Percentiles rank a stretch among this genome's conserved stretches.
Evolutionary conservation across 92 coral and sea anemone genomes (phyloP).

Genomic region (Paramuricea clavata): DNA sequence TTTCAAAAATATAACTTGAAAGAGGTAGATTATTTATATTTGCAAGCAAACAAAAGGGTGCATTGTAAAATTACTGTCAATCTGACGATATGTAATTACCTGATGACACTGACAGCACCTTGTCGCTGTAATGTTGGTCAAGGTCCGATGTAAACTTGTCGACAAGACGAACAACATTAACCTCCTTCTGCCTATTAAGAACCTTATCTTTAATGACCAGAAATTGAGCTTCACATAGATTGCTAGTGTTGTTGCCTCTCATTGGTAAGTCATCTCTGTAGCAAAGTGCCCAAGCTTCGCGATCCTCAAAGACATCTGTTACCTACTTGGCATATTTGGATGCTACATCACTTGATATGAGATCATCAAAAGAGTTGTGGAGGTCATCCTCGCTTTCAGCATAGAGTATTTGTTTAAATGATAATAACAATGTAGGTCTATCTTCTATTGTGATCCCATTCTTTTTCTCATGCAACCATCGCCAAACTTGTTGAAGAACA

Average conservation of each 20-base stretch:
- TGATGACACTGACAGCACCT: too few species aligned
- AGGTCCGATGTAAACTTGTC: too few species aligned
- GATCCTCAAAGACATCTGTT: constrained; percentile 36
- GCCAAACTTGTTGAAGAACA: constrained; percentile 29
- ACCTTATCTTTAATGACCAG: constrained; percentile 42
- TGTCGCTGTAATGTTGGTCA: too few species aligned
- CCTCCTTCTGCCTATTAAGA: too few species aligned
- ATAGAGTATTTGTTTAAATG: neutral
- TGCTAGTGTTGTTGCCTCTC: constrained; percentile 41
- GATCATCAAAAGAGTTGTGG: neutral
- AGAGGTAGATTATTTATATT: too few species aligned
- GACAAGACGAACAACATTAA: too few species aligned
- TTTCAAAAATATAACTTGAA: too few species aligned
- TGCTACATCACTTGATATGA: neutral
- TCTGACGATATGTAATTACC: too few species aligned
- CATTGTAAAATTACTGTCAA: too few species aligned
- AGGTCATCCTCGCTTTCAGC: neutral
- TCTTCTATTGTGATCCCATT: too few species aligned
- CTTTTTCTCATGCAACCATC: constrained; percentile 24
- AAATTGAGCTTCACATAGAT: constrained; percentile 36
- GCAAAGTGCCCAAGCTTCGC: constrained; percentile 49
- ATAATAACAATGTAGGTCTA: too few species aligned
- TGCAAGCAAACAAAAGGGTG: too few species aligned
- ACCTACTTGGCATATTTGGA: constrained; percentile 14
- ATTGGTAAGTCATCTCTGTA: constrained; percentile 17